These are phyloP conservation scores for Caprella mutica DNA, from an alignment of 2,888 invertebrate genomes.

Conservation along the genomic window DNA sequence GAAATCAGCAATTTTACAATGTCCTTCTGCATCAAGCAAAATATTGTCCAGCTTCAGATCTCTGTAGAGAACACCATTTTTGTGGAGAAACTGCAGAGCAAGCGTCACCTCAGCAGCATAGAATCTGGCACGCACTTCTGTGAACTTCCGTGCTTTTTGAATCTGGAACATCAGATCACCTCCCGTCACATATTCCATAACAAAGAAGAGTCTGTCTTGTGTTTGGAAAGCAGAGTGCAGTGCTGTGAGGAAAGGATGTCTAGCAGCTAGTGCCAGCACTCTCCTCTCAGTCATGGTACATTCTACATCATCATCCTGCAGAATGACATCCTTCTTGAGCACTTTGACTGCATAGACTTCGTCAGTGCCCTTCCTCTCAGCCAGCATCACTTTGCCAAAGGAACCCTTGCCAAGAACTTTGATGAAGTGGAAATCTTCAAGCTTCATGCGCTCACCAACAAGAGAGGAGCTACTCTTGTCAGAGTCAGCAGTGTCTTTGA, in stretches of 20 bases:
- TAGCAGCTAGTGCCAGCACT: conserved; percentile 86
- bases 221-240: conserved; percentile 92
- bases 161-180: conserved; percentile 99
- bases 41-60: conserved; percentile 98
- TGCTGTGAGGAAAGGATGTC: conserved; percentile 95
- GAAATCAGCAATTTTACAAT: conserved; percentile 86
- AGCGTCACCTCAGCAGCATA: conserved; percentile 98
- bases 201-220: conserved; percentile 86
- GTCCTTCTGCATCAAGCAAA: conserved; percentile 86
- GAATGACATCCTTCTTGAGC: conserved; percentile 92
- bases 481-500: not conserved
- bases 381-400: conserved; percentile 95
- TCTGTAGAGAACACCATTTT: conserved; percentile 93
- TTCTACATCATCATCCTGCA: conserved; percentile 98
- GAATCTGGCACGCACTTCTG: conserved; percentile 70
- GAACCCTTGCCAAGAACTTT: conserved; percentile 98
- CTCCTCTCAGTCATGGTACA: conserved; percentile 95
- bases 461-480: conserved; percentile 17
- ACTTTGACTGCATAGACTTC: conserved; percentile 89
- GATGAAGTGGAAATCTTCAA: conserved; percentile 90
- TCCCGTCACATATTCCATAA: conserved; percentile 99
- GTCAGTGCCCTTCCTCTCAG: conserved; percentile 81
- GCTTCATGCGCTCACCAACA: conserved; percentile 51
- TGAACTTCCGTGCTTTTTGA: conserved; percentile 93
- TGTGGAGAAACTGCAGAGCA: conserved; percentile 92